These are phyloP conservation scores for Neotragus pygmaeus DNA, from an alignment of 2,113 vertebrate genomes.

Conservation along the genomic window DNA sequence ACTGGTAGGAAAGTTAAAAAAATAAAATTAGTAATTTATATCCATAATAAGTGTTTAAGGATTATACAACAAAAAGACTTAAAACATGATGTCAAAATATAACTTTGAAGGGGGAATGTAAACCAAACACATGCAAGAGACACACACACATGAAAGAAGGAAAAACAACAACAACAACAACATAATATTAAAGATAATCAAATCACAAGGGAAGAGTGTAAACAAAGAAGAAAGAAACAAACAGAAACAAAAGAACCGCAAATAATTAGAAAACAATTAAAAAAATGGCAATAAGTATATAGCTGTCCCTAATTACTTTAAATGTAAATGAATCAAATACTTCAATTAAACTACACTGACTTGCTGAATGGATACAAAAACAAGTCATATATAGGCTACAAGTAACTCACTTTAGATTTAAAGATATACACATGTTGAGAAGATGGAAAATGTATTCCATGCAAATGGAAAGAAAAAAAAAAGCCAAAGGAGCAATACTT, in stretches of 20 bases:
- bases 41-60: background rate
- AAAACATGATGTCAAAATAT: background rate
- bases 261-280: background rate
- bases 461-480: background rate
- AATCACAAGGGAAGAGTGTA: background rate
- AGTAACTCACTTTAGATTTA: background rate
- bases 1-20: background rate
- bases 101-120: background rate
- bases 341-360: fast-evolving
- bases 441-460: background rate
- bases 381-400: background rate
- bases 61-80: background rate
- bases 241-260: background rate
- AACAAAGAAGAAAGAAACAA: background rate
- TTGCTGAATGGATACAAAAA: background rate
- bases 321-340: background rate
- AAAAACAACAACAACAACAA: too few relatives aligned
- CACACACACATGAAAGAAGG: background rate
- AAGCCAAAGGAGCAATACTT: background rate
- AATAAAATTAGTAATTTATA: background rate
- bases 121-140: background rate
- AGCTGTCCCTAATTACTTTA: background rate
- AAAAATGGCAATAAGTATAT: background rate
- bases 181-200: background rate
- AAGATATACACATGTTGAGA: background rate